Base-by-base conservation (phyloP, 2,797 vertebrate species). In the Enteromius anoplus region DNA sequence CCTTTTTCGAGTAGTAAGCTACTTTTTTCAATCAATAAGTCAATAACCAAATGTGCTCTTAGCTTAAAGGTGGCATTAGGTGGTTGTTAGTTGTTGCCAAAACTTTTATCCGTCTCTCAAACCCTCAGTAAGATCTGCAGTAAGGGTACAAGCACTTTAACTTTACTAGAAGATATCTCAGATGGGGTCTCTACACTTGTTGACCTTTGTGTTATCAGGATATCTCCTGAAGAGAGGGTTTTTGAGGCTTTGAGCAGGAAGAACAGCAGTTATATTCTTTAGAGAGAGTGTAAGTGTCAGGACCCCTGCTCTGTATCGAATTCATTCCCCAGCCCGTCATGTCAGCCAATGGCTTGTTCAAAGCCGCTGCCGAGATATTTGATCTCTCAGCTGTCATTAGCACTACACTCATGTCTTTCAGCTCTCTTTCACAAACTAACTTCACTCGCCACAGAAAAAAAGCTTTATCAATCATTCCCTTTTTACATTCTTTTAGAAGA, bases 301-400 rank as follows among this genome's bases (percentile, higher is more conserved):
- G 71, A 55, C 71, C 51, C 15, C 82, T 70, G 72, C 49, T 84
- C 75, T 71, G 11, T 79, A 68, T 84, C 55, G 26, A 78, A 45
- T 70, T 76, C 62, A 78, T 76, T 84, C 40, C 68, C 53, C 12
- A 37, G 47, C 34, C 53, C 65, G 29, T 53, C 84, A 49, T 77
- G 71, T 88, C 75, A 78, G 64, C 49, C 84, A 64, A 26, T 78
- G 79, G 71, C 42, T 65, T 51, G 60, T 86, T 87, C 77, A 79
- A 83, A 87, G 85, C 64, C 4, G 15, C 66, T 19, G 42, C 60
- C 49, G 70, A 37, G 68, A 79, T 85, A 85, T 89, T 82, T 89
- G 84, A 87, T 85, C 86, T 85, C 81, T 60, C 21, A 53, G 65
- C 66, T 26, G 42, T 86, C 85, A 84, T 62, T 82, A 32, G 42